These are phyloP conservation scores for Orius insidiosus DNA, from an alignment of 1,140 invertebrate genomes.

Conservation along the genomic window DNA sequence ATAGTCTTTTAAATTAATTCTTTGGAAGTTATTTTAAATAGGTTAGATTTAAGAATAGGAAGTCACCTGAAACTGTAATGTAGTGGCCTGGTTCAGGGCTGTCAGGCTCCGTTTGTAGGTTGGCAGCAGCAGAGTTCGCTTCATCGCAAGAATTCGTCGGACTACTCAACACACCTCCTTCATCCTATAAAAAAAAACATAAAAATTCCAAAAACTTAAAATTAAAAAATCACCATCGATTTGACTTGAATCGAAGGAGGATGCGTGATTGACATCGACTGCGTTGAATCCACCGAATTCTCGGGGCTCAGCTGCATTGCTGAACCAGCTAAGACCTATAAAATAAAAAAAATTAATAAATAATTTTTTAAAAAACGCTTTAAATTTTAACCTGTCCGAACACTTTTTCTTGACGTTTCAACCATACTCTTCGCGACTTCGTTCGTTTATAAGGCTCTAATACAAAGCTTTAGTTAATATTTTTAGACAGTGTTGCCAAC, in stretches of 20 bases:
- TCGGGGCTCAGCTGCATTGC: constrained; percentile 14
- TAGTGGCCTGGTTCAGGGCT: constrained; percentile 30
- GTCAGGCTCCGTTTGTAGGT: constrained; percentile 8
- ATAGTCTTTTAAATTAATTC: too few species aligned
- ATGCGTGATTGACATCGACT: constrained; percentile 9
- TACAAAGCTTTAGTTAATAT: too few species aligned
- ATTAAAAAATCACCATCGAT: constrained; percentile 1
- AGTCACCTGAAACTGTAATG: constrained; percentile 31
- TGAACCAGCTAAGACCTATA: constrained; percentile 5
- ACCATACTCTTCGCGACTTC: background rate
- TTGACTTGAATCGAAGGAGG: background rate
- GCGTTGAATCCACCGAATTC: constrained; percentile 15
- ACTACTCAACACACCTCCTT: constrained; percentile 10
- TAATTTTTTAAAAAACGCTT: background rate
- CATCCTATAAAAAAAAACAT: constrained; percentile 7
- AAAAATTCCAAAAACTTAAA: background rate
- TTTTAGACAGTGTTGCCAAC: too few species aligned
- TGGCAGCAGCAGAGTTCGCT: background rate
- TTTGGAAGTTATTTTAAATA: too few species aligned
- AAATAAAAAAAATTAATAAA: constrained; percentile 1
- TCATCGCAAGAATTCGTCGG: constrained; percentile 9
- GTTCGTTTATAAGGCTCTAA: too few species aligned
- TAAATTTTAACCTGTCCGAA: background rate
- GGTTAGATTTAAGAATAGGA: too few species aligned
- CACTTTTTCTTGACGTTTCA: background rate